phyloP scores from a whole-genome alignment of 2,797 vertebrate species.

The Schizopygopsis pylzovi region DNA sequence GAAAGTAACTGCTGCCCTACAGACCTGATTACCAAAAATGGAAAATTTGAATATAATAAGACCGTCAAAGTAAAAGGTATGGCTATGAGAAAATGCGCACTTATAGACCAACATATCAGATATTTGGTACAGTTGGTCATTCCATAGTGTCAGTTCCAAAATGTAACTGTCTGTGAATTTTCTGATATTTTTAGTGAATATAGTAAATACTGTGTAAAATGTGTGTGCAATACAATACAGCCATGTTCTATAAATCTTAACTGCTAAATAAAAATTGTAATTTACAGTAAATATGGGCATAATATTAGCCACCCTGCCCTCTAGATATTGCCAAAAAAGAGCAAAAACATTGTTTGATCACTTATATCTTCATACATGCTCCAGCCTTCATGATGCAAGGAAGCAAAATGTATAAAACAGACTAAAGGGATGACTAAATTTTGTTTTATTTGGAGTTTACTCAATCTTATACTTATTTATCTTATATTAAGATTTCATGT shows the following conservation, averaged over 20 bases:
- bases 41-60: constrained; percentile 7
- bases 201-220: constrained; percentile 3
- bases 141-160: background rate
- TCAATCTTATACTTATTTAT: constrained; percentile 9
- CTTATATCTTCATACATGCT: background rate
- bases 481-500: constrained; percentile 22
- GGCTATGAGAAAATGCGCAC: background rate
- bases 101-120: background rate
- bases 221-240: background rate
- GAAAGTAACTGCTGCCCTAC: constrained; percentile 31
- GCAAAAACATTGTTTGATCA: background rate
- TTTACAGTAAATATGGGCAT: constrained; percentile 10
- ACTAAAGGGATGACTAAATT: background rate
- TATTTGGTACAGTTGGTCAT: background rate
- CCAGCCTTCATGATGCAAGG: constrained; percentile 21
- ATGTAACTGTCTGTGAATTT: background rate
- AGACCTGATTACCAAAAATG: constrained; percentile 29
- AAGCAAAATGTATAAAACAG: constrained; percentile 23
- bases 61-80: background rate
- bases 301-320: background rate
- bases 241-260: background rate
- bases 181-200: background rate
- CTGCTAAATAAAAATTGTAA: background rate
- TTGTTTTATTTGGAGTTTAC: background rate
- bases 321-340: background rate